phyloP scores from a whole-genome alignment of 2,113 vertebrate genomes.

The Takifugu bimaculatus region DNA sequence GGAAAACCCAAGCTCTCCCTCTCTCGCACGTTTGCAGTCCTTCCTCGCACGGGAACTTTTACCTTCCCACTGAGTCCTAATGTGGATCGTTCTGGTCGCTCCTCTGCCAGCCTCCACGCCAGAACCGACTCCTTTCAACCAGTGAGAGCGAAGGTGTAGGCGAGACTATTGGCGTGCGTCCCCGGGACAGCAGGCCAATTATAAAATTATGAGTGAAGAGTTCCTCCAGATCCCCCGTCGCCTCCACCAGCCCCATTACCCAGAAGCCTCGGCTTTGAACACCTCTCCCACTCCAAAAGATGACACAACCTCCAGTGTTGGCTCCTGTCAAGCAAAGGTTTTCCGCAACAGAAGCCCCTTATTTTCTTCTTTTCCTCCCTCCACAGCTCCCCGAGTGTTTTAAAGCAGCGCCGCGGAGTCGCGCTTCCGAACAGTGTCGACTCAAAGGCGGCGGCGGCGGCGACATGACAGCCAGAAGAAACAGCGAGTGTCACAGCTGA shows the following conservation, averaged over 20 bases:
- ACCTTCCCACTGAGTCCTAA: not conserved
- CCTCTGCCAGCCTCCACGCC: constrained; percentile 18
- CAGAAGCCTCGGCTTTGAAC: constrained; percentile 73
- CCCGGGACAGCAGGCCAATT: constrained; percentile 61
- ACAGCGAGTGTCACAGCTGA: constrained; percentile 70
- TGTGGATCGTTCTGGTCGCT: constrained; percentile 7
- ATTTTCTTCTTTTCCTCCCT: constrained; percentile 15
- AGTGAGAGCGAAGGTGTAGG: constrained; percentile 61
- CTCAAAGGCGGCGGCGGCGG: constrained; percentile 63
- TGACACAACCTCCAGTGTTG: constrained; percentile 66
- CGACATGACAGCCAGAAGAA: constrained; percentile 86
- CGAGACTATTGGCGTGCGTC: constrained; percentile 43
- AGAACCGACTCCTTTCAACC: constrained; percentile 46
- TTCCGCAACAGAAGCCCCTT: constrained; percentile 53
- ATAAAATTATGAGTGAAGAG: constrained; percentile 74
- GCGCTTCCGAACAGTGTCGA: constrained; percentile 56
- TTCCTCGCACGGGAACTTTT: too few species aligned
- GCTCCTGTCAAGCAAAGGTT: constrained; percentile 71
- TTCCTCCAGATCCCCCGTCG: constrained; percentile 47
- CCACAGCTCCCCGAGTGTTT: constrained; percentile 58
- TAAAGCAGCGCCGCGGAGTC: constrained; percentile 46
- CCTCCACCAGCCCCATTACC: constrained; percentile 61
- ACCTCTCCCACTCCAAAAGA: constrained; percentile 60
- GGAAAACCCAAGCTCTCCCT: too few species aligned
- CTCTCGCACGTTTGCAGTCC: too few species aligned